These are phyloP conservation scores for Gorsachius goisagi DNA, from an alignment of 2,113 vertebrate species.

Conservation along the genomic window DNA sequence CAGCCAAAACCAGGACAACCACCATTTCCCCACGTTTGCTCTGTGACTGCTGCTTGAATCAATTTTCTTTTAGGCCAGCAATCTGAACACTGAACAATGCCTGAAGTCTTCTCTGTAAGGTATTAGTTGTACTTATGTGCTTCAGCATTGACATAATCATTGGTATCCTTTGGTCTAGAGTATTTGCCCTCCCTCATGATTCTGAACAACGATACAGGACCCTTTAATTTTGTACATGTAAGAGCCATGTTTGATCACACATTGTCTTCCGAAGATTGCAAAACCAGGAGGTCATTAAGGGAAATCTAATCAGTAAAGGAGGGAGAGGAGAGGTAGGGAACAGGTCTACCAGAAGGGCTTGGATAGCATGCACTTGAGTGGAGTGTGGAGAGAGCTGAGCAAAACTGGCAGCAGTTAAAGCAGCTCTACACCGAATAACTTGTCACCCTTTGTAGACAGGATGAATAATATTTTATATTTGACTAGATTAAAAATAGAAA, in stretches of 20 bases:
- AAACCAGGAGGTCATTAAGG: background rate
- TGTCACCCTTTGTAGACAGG: background rate
- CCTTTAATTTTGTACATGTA: background rate
- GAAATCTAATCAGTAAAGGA: background rate
- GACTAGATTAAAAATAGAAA: background rate
- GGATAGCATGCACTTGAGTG: accelerated
- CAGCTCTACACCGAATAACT: background rate
- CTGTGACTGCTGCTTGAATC: background rate
- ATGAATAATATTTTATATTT: background rate
- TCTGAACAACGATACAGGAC: background rate
- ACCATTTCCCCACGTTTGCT: background rate
- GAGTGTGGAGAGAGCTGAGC: background rate
- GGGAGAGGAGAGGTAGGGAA: background rate
- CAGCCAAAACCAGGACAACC: too few relatives aligned
- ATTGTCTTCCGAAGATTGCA: background rate
- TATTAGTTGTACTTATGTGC: background rate
- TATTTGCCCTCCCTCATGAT: background rate
- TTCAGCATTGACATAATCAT: background rate
- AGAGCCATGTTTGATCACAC: background rate
- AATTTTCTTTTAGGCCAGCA: background rate
- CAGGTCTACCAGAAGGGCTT: background rate
- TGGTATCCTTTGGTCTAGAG: background rate
- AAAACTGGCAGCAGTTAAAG: background rate
- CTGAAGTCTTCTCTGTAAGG: background rate
- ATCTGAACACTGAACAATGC: background rate